A percentile compares a stretch with the other conserved stretches of the same genome.
These are phyloP conservation scores for Struthio camelus DNA, from an alignment of 2,113 vertebrate species.

Conservation along the genomic window DNA sequence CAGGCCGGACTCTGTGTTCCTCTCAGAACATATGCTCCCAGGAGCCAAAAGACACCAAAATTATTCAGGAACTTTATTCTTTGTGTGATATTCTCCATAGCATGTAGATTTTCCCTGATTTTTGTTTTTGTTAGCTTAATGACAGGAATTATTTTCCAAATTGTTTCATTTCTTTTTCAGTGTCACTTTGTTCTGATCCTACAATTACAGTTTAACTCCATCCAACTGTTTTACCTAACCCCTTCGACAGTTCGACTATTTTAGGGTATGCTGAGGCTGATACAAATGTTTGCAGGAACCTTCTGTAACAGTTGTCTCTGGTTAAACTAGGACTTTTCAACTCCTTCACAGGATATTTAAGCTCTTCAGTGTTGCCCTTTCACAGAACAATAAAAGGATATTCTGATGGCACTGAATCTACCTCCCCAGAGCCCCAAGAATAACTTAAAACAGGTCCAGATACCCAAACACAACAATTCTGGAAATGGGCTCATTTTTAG, in stretches of 20 bases:
- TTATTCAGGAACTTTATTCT: not conserved
- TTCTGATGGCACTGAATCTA: not conserved
- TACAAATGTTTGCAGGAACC: not conserved
- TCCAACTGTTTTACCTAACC: not conserved
- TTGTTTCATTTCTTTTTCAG: not conserved
- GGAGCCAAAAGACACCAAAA: not conserved
- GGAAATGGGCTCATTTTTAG: not conserved
- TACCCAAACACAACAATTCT: not conserved
- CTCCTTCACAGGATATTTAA: not conserved
- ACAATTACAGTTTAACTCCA: not conserved
- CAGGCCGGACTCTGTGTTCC: not conserved
- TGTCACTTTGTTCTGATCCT: not conserved
- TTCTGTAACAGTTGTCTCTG: rapidly evolving
- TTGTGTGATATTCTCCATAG: not conserved
- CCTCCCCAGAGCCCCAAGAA: not conserved
- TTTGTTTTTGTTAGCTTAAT: not conserved
- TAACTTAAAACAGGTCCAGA: not conserved
- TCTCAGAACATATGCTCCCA: not conserved
- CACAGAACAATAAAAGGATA: not conserved
- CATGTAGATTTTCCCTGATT: not conserved
- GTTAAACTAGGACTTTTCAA: not conserved
- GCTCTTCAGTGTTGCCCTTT: not conserved
- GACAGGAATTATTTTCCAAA: not conserved
- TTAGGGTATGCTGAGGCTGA: not conserved
- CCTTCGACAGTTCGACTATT: not conserved